These are phyloP conservation scores for Heliornis fulica DNA, from an alignment of 2,113 vertebrate genomes.

Conservation along the genomic window DNA sequence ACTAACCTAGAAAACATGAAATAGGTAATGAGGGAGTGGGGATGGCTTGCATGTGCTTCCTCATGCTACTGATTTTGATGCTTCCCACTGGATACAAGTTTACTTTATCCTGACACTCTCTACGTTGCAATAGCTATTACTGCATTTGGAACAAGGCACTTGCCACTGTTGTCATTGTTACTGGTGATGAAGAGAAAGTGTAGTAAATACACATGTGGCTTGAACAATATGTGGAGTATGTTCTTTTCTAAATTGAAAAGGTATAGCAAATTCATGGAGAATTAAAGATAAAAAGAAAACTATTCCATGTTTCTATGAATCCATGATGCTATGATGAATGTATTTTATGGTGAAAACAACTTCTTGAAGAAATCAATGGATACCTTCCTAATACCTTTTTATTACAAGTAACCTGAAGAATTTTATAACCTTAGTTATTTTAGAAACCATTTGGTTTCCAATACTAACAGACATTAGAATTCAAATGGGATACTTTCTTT, in stretches of 20 bases:
- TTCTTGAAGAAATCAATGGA: not conserved
- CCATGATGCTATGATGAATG: not conserved
- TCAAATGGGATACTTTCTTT: not conserved
- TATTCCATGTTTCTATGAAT: too few relatives aligned
- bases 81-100: not conserved
- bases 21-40: not conserved
- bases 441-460: not conserved
- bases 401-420: not conserved
- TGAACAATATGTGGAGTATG: not conserved
- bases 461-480: not conserved
- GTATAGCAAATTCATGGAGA: not conserved
- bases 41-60: not conserved
- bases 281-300: not conserved
- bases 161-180: not conserved
- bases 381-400: not conserved
- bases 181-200: not conserved
- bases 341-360: not conserved
- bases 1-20: not conserved
- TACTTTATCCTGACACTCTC: not conserved
- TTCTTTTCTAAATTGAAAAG: not conserved
- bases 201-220: not conserved
- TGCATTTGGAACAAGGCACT: not conserved
- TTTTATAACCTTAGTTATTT: not conserved
- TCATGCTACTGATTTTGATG: not conserved
- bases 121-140: not conserved